These are phyloP conservation scores for Ciona savignyi DNA, from an alignment of 23 tunicate species.

Conservation along the genomic window DNA sequence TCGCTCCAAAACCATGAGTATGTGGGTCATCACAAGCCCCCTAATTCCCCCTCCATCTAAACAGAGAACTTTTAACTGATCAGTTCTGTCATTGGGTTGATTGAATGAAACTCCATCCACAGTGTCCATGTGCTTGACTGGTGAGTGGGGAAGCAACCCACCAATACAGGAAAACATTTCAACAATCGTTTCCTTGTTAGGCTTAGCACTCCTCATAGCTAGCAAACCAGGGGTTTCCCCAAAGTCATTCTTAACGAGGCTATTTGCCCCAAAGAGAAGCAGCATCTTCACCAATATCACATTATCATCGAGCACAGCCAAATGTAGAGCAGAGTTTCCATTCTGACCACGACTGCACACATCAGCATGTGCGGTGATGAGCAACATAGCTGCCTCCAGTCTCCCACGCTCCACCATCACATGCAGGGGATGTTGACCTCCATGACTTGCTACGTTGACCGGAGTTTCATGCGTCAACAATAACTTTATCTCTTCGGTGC, in stretches of 20 bases:
- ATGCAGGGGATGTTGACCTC: slow-evolving; percentile 64
- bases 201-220: slow-evolving; percentile 46
- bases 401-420: slow-evolving; percentile 72
- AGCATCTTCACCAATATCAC: slow-evolving; percentile 71
- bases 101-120: neutral
- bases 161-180: slow-evolving; percentile 48
- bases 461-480: slow-evolving; percentile 28
- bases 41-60: slow-evolving; percentile 94
- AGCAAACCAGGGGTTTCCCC: slow-evolving; percentile 79
- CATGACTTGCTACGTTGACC: slow-evolving; percentile 13
- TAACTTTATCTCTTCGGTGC: slow-evolving; percentile 36
- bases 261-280: slow-evolving; percentile 83
- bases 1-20: slow-evolving; percentile 83
- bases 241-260: slow-evolving; percentile 57
- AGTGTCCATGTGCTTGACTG: slow-evolving; percentile 1
- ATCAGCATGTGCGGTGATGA: slow-evolving; percentile 54
- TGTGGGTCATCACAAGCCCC: slow-evolving; percentile 75
- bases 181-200: slow-evolving; percentile 56
- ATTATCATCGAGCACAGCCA: slow-evolving; percentile 47
- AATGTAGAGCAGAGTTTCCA: slow-evolving; percentile 89
- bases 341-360: slow-evolving; percentile 67
- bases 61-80: slow-evolving; percentile 49
- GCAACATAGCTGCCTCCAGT: slow-evolving; percentile 75
- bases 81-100: neutral
- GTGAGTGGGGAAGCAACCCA: slow-evolving; percentile 8